Conservation (phyloP, 2,113 vertebrate species). For the Amazona vittata region DNA sequence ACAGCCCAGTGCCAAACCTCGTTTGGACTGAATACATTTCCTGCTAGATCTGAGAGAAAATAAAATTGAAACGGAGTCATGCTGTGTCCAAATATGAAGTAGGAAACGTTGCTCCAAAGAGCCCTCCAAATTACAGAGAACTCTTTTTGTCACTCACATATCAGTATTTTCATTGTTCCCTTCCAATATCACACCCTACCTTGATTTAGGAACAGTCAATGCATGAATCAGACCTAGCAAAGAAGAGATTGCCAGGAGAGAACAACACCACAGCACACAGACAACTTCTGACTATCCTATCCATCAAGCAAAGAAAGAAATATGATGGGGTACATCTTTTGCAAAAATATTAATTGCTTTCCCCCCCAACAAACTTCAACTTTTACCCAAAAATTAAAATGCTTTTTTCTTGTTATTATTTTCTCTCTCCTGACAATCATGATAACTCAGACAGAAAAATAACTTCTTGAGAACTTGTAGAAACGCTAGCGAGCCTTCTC, state of each 20-base stretch:
- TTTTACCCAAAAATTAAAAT: neutral
- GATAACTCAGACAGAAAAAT: neutral
- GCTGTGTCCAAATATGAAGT: neutral
- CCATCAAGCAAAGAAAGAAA: neutral
- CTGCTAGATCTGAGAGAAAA: constrained; percentile 27
- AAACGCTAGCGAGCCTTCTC: neutral
- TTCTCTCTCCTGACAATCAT: neutral
- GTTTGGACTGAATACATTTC: neutral
- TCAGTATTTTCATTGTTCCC: neutral
- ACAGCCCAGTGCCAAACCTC: constrained; percentile 30
- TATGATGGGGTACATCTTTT: rapidly evolving
- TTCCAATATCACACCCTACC: neutral
- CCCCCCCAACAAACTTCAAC: neutral
- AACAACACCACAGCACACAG: neutral
- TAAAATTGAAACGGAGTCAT: neutral
- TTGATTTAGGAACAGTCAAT: neutral
- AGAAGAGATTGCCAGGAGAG: neutral
- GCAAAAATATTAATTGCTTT: neutral
- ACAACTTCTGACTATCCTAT: neutral
- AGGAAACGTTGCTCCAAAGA: neutral
- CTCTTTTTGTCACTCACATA: neutral
- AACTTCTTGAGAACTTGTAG: neutral
- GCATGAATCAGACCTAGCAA: neutral
- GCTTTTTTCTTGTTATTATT: neutral
- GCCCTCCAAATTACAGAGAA: neutral